A percentile compares a stretch with the other conserved stretches of the same genome.
Evolutionary conservation across 2,888 invertebrate species (phyloP).

Genomic region (Blastobasis lacticolella): DNA sequence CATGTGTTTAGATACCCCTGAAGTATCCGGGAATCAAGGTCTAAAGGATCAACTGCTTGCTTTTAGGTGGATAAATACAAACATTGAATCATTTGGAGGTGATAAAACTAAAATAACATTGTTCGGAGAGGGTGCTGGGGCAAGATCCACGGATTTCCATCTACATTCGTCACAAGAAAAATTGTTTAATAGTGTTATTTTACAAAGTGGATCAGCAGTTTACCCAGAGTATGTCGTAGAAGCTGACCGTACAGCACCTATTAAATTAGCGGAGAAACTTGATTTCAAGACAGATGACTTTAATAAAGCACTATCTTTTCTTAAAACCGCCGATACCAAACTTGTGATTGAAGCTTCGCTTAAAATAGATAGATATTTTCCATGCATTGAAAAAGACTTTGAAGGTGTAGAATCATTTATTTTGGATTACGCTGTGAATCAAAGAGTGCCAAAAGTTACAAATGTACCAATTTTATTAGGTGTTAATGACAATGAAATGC

Average conservation of each 20-base stretch:
- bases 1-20: constrained; percentile 18
- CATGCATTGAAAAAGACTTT: constrained; percentile 39
- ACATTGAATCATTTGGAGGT: constrained; percentile 43
- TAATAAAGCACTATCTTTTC: constrained; percentile 27
- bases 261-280: constrained; percentile 28
- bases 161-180: constrained; percentile 27
- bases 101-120: constrained; percentile 34
- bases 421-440: constrained; percentile 26
- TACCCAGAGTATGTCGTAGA: constrained; percentile 22
- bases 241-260: constrained; percentile 25
- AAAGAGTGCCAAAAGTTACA: constrained; percentile 27
- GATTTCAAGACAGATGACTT: constrained; percentile 22
- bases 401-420: constrained; percentile 33
- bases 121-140: constrained; percentile 39
- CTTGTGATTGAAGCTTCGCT: constrained; percentile 24
- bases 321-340: constrained; percentile 21
- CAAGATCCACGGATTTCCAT: constrained; percentile 34
- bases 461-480: constrained; percentile 38
- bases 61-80: constrained; percentile 29
- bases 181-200: constrained; percentile 31
- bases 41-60: constrained; percentile 19
- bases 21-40: constrained; percentile 20
- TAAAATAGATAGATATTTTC: constrained; percentile 18
- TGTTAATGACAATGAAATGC: constrained; percentile 34
- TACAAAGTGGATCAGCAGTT: constrained; percentile 34